A percentile compares a stretch with the other conserved stretches of the same genome.
These are phyloP conservation scores for Staurois parvus DNA, from an alignment of 2,797 vertebrate genomes.

Conservation along the genomic window DNA sequence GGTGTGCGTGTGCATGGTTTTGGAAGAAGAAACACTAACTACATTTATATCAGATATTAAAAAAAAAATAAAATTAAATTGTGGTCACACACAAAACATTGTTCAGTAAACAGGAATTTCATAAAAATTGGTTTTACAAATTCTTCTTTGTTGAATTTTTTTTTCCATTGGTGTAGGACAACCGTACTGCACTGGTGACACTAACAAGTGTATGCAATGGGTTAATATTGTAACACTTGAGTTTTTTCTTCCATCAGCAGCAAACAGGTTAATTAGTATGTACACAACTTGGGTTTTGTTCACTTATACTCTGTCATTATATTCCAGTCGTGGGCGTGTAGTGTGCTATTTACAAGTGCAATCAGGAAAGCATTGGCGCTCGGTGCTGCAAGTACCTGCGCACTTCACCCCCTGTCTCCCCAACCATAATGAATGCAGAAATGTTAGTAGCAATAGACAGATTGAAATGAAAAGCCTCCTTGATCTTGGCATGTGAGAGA, in stretches of 20 bases:
- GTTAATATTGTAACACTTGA: slow-evolving; percentile 6
- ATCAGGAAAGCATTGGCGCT: slow-evolving; percentile 67
- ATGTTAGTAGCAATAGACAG: slow-evolving; percentile 67
- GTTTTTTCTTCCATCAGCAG: slow-evolving; percentile 13
- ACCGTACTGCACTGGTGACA: neutral
- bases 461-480: slow-evolving; percentile 69
- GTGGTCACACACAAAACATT: neutral
- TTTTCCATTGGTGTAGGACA: neutral
- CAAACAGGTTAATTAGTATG: slow-evolving; percentile 44
- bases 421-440: slow-evolving; percentile 70
- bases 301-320: slow-evolving; percentile 41
- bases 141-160: neutral
- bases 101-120: neutral
- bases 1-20: too few species aligned
- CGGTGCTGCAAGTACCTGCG: slow-evolving; percentile 63
- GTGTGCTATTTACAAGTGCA: slow-evolving; percentile 54
- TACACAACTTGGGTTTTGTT: slow-evolving; percentile 40
- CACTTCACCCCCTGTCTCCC: slow-evolving; percentile 64
- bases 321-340: slow-evolving; percentile 38
- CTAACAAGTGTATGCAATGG: neutral
- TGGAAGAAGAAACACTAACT: neutral
- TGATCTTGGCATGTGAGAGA: slow-evolving; percentile 70
- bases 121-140: neutral
- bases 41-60: neutral
- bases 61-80: neutral